Percentiles rank a stretch among this genome's conserved stretches.
These are phyloP conservation scores for Anguilla anguilla DNA, from an alignment of 2,797 vertebrate genomes.

Conservation along the genomic window DNA sequence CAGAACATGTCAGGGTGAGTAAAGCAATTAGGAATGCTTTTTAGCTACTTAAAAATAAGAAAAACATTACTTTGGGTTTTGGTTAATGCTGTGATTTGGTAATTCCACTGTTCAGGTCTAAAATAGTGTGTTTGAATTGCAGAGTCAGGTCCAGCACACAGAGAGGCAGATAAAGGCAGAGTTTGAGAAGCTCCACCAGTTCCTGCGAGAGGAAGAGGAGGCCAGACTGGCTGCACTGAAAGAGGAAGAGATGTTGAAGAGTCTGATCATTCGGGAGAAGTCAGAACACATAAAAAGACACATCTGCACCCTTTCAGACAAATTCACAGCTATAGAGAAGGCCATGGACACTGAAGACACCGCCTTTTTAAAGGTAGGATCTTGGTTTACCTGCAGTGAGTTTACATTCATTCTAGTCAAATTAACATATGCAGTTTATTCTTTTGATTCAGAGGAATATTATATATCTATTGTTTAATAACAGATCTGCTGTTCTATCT, in stretches of 20 bases:
- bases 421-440: background rate
- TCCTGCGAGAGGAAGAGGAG: slow-evolving; percentile 41
- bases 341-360: slow-evolving; percentile 17
- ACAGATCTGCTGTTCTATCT: too few species aligned
- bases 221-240: slow-evolving; percentile 23
- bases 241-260: slow-evolving; percentile 40
- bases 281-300: slow-evolving; percentile 28
- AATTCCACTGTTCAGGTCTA: background rate
- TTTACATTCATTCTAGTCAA: background rate
- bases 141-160: slow-evolving; percentile 26
- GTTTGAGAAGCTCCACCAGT: slow-evolving; percentile 28
- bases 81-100: too few species aligned
- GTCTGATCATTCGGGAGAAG: slow-evolving; percentile 33
- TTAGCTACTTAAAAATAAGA: too few species aligned
- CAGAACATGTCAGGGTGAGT: too few species aligned
- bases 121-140: background rate
- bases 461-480: too few species aligned
- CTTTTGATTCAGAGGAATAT: background rate
- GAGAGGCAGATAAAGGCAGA: slow-evolving; percentile 14
- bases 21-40: too few species aligned
- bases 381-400: background rate
- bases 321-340: slow-evolving; percentile 27
- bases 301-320: slow-evolving; percentile 20
- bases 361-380: slow-evolving; percentile 35
- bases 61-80: background rate